Evolutionary conservation across 1,140 invertebrate genomes (phyloP), one percentile per base, ranked within the genome.

Genomic region (Neuroterus valhalla): DNA sequence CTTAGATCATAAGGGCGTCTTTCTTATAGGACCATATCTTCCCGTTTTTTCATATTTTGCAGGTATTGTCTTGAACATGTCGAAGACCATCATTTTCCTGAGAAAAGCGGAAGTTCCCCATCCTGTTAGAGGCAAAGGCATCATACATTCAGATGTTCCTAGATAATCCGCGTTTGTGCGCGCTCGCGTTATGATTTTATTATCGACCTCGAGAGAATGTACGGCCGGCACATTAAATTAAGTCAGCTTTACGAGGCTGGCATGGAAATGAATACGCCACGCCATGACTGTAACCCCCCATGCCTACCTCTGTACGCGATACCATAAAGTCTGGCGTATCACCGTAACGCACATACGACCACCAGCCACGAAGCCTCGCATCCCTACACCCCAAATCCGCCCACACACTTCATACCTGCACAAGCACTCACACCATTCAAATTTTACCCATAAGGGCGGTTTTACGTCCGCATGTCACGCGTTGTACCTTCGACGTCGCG

Each of bases 261-360:
- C 80, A 83, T 84, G 84, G 81, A 86, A 87, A 87, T 78, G 86
- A 86, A 86, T 85, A 82, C 77, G 70, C 80, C 76, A 70, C 45
- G 75, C 10, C 68, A 71, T 71, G 77, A 77, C 45, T 66, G 68
- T 70, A 70, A 70, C 70, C 77, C 66, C 75, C 72, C 76, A 79
- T 85, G 81, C 81, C 82, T 77, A 80, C 81, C 74, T 82, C 71
- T 76, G 81, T 84, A 81, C 78, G 79, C 84, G 83, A 85, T 87
- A 86, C 78, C 82, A 86, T 87, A 88, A 88, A 86, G 72, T 78
- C 76, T 71, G 70, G 72, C 81, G 79, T 87, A 87, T 87, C 86
- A 84, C 81, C 78, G 81, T 82, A 80, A 84, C 83, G 82, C 74
- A 78, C 79, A 68, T 80, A 81, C 71, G 81, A 80, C 73, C 81